Conservation (phyloP, 2,797 vertebrate genomes). For the Acanthurus lineatus region DNA sequence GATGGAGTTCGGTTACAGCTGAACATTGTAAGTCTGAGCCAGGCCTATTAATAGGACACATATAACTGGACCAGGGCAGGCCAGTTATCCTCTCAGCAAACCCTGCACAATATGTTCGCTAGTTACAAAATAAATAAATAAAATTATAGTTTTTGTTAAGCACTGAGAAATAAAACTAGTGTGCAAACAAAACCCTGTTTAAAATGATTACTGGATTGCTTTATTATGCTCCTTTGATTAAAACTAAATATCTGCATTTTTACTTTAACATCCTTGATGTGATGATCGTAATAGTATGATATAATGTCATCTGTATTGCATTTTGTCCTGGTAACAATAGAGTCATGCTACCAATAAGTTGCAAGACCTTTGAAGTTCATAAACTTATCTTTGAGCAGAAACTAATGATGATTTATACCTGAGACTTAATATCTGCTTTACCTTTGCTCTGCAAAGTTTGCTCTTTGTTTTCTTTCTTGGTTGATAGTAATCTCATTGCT, state of each 20-base stretch:
- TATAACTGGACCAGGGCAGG: slow-evolving; percentile 59
- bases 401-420: neutral
- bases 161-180: neutral
- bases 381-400: neutral
- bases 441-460: neutral
- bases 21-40: slow-evolving; percentile 90
- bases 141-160: slow-evolving; percentile 4
- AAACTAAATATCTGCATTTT: neutral
- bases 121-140: slow-evolving; percentile 41
- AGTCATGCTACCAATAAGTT: no score
- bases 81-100: slow-evolving; percentile 57
- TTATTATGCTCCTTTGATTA: neutral
- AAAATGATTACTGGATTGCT: neutral
- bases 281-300: neutral
- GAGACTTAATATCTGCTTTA: neutral
- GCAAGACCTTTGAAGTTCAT: neutral
- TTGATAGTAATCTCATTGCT: no score
- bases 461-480: neutral
- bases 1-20: slow-evolving; percentile 94
- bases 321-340: no score
- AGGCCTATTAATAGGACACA: slow-evolving; percentile 92
- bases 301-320: no score
- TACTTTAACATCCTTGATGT: neutral
- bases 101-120: slow-evolving; percentile 58
- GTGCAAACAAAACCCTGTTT: neutral